Evolutionary conservation across 2,113 vertebrate genomes (phyloP), one percentile per base, ranked within the genome.

Genomic region (Quiscalus mexicanus): DNA sequence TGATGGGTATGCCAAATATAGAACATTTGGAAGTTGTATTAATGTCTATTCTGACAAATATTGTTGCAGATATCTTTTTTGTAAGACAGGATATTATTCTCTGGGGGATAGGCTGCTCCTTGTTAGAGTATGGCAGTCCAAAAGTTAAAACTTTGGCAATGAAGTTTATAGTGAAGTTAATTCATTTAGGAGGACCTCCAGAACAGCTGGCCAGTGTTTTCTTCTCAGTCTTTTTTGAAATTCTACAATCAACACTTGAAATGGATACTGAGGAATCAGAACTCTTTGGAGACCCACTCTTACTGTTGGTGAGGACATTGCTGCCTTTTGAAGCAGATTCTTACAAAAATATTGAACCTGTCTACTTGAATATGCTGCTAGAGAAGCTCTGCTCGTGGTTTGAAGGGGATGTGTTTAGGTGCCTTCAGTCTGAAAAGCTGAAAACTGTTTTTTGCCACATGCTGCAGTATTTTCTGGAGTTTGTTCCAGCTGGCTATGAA

Each of bases 321-420:
- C 98, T 99, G 81, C 97, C 98, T 62, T 97, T 98, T 55, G 96
- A 98, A 44, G 74, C 63, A 44, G 95, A 98, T 53, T 94, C 97
- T 55, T 96, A 98, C 95, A 42, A 83, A 89, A 97, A 84, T 71
- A 98, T 99, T 93, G 98, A 99, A 96, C 98, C 99, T 85, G 96
- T 99, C 64, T 98, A 99, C 85, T 98, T 99, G 79, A 98, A 98
- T 45, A 98, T 99, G 98, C 86, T 99, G 78, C 98, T 99, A 45
- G 98, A 99, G 92, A 98, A 98, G 37, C 98, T 99, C 55, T 98
- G 98, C 76, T 64, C 84, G 2, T 96, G 99, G 33, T 98, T 98
- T 96, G 95, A 98, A 92, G 91, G 88, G 20, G 98, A 98, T n/a
- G 71, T 98, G 30, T 97, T 98, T 31, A 82, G 90, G 5, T 88